Evolutionary conservation across 35 echinoderm and acorn worm species (phyloP).

Genomic region (Diadema setosum): DNA sequence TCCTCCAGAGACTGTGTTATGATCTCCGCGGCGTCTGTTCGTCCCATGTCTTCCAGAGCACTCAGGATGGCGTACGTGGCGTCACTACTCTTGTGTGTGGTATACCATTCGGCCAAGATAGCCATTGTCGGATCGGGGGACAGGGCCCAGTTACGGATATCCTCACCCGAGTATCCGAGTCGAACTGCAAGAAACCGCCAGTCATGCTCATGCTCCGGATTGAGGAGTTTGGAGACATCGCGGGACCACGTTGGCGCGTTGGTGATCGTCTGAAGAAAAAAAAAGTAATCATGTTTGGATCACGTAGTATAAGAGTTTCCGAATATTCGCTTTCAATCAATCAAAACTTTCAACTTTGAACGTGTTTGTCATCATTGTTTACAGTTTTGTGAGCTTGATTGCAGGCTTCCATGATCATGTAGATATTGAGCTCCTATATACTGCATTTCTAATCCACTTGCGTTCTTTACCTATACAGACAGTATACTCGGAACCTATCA

Average conservation of each 20-base stretch:
- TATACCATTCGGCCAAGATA: constrained; percentile 91
- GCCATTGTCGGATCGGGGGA: constrained; percentile 95
- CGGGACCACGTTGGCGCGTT: constrained; percentile 95
- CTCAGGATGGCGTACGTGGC: constrained; percentile 86
- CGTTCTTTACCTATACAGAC: too few species aligned
- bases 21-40: constrained; percentile 70
- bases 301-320: too few species aligned
- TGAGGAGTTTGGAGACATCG: constrained; percentile 87
- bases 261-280: constrained; percentile 71
- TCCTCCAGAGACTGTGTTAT: constrained; percentile 65
- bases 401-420: too few species aligned
- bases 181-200: constrained; percentile 88
- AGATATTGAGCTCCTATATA: too few species aligned
- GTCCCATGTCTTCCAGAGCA: constrained; percentile 89
- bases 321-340: too few species aligned
- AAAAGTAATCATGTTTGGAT: neutral
- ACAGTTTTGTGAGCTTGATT: too few species aligned
- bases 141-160: constrained; percentile 92
- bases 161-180: constrained; percentile 80
- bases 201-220: constrained; percentile 76
- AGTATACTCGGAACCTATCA: too few species aligned
- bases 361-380: too few species aligned
- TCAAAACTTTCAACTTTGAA: too few species aligned
- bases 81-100: constrained; percentile 87
- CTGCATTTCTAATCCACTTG: too few species aligned